Conservation (phyloP, 1,140 invertebrate genomes). For the Tetramorium parvispinum region DNA sequence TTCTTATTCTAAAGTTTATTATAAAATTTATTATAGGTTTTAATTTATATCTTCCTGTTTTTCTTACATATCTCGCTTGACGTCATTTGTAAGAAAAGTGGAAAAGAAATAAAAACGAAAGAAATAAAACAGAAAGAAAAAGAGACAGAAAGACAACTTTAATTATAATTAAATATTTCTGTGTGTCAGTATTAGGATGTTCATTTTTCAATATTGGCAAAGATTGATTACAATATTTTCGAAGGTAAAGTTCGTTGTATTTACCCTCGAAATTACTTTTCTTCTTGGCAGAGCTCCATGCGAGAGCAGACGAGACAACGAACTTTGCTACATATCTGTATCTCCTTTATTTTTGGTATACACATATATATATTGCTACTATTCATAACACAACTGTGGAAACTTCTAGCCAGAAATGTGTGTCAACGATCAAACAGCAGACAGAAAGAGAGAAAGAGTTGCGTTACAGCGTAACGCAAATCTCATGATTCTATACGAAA, state of each 20-base stretch:
- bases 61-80: not conserved
- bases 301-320: conserved; percentile 65
- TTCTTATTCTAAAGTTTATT: not conserved
- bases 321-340: conserved; percentile 66
- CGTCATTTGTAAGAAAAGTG: not conserved
- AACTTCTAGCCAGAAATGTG: not conserved
- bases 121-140: not conserved
- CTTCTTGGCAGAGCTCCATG: conserved; percentile 66
- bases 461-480: not conserved
- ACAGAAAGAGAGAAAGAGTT: not conserved
- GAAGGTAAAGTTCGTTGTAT: not conserved
- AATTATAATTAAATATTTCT: not conserved
- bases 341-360: conserved; percentile 63
- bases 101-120: not conserved
- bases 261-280: conserved; percentile 35
- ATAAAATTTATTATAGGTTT: too few species aligned
- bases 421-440: not conserved
- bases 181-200: not conserved
- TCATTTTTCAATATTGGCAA: not conserved
- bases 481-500: not conserved
- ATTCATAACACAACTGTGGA: not conserved
- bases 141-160: not conserved
- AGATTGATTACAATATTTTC: not conserved
- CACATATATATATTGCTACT: not conserved
- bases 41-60: not conserved